A percentile compares a stretch with the other conserved stretches of the same genome.
These are phyloP conservation scores for Brienomyrus longianalis DNA, from an alignment of 2,113 vertebrate genomes.

Conservation along the genomic window DNA sequence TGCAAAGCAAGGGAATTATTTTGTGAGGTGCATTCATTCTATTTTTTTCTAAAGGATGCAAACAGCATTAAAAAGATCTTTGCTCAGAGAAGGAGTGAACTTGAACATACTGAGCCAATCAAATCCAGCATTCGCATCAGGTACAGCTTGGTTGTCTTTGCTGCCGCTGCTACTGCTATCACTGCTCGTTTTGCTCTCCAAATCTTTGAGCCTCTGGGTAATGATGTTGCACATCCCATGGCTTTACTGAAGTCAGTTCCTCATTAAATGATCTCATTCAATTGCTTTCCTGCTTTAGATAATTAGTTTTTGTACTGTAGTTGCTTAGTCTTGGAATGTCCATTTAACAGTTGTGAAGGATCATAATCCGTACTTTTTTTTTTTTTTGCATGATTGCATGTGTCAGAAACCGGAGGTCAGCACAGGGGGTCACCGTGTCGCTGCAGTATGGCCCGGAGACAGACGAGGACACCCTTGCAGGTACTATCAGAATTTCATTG, in stretches of 20 bases:
- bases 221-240: background rate
- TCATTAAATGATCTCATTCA: background rate
- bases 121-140: conserved; percentile 93
- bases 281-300: background rate
- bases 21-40: background rate
- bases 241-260: background rate
- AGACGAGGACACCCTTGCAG: conserved; percentile 89
- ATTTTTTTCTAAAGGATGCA: conserved; percentile 74
- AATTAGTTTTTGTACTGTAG: background rate
- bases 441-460: conserved; percentile 94
- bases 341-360: background rate
- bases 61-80: conserved; percentile 98
- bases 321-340: background rate
- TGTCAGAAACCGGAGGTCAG: conserved; percentile 85
- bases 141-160: conserved; percentile 49
- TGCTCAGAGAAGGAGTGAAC: conserved; percentile 86
- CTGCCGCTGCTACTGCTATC: background rate
- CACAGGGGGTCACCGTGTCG: conserved; percentile 84
- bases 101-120: conserved; percentile 87
- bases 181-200: background rate
- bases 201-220: background rate
- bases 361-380: background rate
- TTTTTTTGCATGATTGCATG: background rate
- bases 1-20: background rate
- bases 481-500: conserved; percentile 49